Evolutionary conservation across 2,888 invertebrate genomes (phyloP).

Genomic region (Drosophila anceps): DNA sequence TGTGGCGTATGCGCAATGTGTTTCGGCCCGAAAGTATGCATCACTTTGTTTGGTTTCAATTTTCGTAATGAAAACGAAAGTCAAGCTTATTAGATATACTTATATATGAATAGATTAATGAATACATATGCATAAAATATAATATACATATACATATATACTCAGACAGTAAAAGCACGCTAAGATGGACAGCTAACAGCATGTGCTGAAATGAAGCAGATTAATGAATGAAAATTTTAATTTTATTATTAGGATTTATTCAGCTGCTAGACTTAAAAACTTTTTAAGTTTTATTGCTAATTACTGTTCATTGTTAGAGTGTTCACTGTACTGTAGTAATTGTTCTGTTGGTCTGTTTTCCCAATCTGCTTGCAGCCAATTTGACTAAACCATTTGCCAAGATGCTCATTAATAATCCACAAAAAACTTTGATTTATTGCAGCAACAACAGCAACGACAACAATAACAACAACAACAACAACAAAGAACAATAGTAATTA

Average conservation of each 20-base stretch:
- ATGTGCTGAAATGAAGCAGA: not conserved
- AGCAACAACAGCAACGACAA: conserved; percentile 36
- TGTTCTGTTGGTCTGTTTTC: not conserved
- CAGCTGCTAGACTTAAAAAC: not conserved
- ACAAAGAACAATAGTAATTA: conserved; percentile 55
- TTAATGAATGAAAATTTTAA: not conserved
- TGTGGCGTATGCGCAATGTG: conserved; percentile 69
- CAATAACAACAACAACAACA: conserved; percentile 28
- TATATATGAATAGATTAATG: not conserved
- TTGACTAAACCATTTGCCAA: conserved; percentile 36
- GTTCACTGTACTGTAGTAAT: not conserved
- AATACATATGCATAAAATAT: not conserved
- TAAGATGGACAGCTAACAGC: not conserved
- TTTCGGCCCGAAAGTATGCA: conserved; percentile 71
- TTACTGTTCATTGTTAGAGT: conserved; percentile 2
- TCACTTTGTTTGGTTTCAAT: conserved; percentile 55
- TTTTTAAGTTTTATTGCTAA: not conserved
- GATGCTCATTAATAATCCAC: conserved; percentile 50
- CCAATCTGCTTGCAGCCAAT: conserved; percentile 53
- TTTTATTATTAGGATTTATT: too few species aligned
- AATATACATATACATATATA: not conserved
- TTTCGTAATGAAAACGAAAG: conserved; percentile 63
- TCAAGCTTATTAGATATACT: conserved; percentile 10
- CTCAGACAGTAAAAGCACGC: not conserved
- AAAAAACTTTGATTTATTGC: conserved; percentile 74